phyloP scores from a whole-genome alignment of 1,140 invertebrate species.

The Heliothis virescens region DNA sequence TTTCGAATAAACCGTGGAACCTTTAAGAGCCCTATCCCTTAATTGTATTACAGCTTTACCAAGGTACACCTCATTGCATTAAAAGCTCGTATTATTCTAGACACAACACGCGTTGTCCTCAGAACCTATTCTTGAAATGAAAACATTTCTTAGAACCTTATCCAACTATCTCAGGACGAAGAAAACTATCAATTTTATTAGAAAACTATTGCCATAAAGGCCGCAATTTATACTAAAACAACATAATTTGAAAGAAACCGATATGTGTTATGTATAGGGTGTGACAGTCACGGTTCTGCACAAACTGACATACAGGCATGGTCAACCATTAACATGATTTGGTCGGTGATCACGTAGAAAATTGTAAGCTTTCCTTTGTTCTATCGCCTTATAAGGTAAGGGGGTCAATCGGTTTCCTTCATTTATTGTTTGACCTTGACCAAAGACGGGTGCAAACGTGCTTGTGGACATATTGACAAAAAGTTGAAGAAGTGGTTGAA shows the following conservation, averaged over 20 bases:
- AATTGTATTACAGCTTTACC: too few relatives aligned
- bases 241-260: conserved; percentile 31
- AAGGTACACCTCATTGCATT: too few relatives aligned
- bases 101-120: background rate
- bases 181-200: conserved; percentile 26
- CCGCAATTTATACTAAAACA: conserved; percentile 30
- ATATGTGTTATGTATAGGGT: conserved; percentile 15
- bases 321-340: conserved; percentile 73
- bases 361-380: conserved; percentile 65
- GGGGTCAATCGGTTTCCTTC: conserved; percentile 57
- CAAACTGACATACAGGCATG: conserved; percentile 42
- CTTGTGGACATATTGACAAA: background rate
- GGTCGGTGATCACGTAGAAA: conserved; percentile 66
- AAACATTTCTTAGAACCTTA: background rate
- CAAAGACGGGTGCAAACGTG: conserved; percentile 6
- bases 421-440: conserved; percentile 63
- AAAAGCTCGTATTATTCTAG: background rate
- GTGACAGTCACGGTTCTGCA: conserved; percentile 52
- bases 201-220: conserved; percentile 33
- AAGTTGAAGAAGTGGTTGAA: too few relatives aligned
- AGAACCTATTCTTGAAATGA: background rate
- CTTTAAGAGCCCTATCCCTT: too few relatives aligned
- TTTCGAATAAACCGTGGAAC: too few relatives aligned
- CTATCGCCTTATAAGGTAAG: conserved; percentile 63
- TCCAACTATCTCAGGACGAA: background rate